Evolutionary conservation across 1,140 invertebrate genomes (phyloP).

Genomic region (Drosophila melanogaster): Release_6_plus_ISO1_MT NT_037436.4:6572501-6573000

Average conservation of each 20-base stretch:
- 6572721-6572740: conserved; percentile 36
- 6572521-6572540: conserved; percentile 27
- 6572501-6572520: conserved; percentile 36
- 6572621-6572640: background rate
- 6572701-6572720: conserved; percentile 68
- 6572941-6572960: conserved; percentile 37
- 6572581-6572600: conserved; percentile 33
- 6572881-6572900: conserved; percentile 30
- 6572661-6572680: conserved; percentile 38
- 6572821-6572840: conserved; percentile 29
- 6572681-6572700: conserved; percentile 61
- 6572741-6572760: background rate
- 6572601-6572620: background rate
- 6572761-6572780: background rate
- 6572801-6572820: conserved; percentile 38
- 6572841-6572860: conserved; percentile 48
- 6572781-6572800: background rate
- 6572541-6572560: conserved; percentile 23
- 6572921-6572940: conserved; percentile 53
- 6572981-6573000: conserved; percentile 3
- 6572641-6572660: conserved; percentile 33
- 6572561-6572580: conserved; percentile 22
- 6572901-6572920: conserved; percentile 15
- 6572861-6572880: conserved; percentile 65
- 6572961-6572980: conserved; percentile 59